Percentiles rank a stretch among this genome's conserved stretches.
Evolutionary conservation across 1,140 invertebrate species (phyloP).

Genomic region (Polypedilum vanderplanki): DNA sequence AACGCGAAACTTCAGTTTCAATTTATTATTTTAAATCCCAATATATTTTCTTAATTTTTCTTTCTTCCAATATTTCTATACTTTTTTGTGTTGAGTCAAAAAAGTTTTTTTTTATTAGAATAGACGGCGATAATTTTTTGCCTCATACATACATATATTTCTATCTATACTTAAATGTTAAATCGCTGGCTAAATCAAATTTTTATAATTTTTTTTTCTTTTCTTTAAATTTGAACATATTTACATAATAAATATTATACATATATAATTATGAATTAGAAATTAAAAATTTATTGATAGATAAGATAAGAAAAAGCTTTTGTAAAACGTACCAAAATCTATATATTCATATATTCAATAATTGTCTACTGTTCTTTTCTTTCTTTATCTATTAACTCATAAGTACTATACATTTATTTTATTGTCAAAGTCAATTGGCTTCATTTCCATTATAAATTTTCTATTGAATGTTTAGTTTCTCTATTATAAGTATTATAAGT

Average conservation of each 20-base stretch:
- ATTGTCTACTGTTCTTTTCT: neutral
- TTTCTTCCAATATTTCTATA: too few relatives aligned
- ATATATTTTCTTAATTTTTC: too few relatives aligned
- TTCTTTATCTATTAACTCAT: neutral
- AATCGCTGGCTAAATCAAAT: constrained; percentile 15
- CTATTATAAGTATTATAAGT: too few relatives aligned
- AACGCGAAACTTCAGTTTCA: neutral
- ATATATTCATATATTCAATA: neutral
- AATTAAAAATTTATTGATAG: constrained; percentile 2
- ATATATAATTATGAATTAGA: neutral
- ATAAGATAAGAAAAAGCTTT: constrained; percentile 12
- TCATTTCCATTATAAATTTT: constrained; percentile 8
- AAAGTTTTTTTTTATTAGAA: neutral
- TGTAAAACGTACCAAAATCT: constrained; percentile 3
- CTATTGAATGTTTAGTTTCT: neutral
- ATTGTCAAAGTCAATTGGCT: constrained; percentile 20
- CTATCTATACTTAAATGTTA: neutral
- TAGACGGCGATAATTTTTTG: constrained; percentile 1
- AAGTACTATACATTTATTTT: too few relatives aligned
- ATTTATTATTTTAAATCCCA: too few relatives aligned
- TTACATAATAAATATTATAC: neutral
- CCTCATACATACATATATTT: neutral
- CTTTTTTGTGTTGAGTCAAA: constrained; percentile 7
- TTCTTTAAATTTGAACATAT: constrained; percentile 20
- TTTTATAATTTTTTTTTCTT: neutral